Evolutionary conservation across 2,888 invertebrate genomes (phyloP).

Genomic region (Petrolisthes cinctipes): DNA sequence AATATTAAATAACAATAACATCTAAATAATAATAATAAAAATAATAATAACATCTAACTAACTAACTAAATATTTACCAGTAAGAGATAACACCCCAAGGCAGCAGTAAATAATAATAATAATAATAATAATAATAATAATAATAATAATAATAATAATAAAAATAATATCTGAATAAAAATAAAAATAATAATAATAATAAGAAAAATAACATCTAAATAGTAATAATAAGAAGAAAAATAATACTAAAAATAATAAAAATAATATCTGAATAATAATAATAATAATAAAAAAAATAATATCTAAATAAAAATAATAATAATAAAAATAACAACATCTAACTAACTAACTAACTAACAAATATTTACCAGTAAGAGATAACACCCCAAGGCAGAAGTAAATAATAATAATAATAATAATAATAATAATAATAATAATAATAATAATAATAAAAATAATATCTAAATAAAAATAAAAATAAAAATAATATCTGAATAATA

Average conservation of each 20-base stretch:
- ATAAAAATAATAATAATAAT: not conserved
- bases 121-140: too few relatives aligned
- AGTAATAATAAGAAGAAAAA: not conserved
- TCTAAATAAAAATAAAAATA: not conserved
- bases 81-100: constrained; percentile 89
- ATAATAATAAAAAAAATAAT: not conserved
- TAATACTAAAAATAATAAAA: too few relatives aligned
- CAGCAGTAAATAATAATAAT: constrained; percentile 99
- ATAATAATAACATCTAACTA: not conserved
- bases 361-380: too few relatives aligned
- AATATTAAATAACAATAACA: too few relatives aligned
- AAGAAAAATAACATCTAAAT: not conserved
- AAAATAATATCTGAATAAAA: too few relatives aligned
- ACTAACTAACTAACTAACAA: not conserved
- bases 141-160: too few relatives aligned
- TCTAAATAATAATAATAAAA: not conserved
- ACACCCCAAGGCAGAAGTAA: too few relatives aligned
- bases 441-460: not conserved
- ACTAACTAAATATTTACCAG: constrained; percentile 72
- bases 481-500: not conserved
- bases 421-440: not conserved
- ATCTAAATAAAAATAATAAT: not conserved
- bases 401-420: too few relatives aligned
- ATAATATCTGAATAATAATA: too few relatives aligned
- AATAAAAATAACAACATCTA: not conserved